These are phyloP conservation scores for Mesoclemmys tuberculata DNA, from an alignment of 2,113 vertebrate species.

Conservation along the genomic window DNA sequence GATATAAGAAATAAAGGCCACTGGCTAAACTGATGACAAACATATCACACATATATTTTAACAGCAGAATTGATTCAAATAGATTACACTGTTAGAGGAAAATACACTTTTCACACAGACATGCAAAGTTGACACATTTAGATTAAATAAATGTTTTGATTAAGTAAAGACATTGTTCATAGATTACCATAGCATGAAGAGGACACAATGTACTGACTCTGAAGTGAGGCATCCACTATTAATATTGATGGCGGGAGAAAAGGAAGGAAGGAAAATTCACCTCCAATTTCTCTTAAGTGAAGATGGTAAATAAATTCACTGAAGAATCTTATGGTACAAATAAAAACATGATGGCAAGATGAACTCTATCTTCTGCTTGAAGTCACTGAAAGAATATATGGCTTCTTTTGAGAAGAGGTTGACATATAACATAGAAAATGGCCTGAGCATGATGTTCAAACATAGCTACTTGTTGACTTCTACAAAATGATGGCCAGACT, in stretches of 20 bases:
- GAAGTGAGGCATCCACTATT: background rate
- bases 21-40: constrained; percentile 15
- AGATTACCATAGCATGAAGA: background rate
- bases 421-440: background rate
- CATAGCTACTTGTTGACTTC: background rate
- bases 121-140: background rate
- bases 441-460: constrained; percentile 33
- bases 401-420: background rate
- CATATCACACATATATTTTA: background rate
- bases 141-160: background rate
- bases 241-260: background rate
- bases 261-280: background rate
- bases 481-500: constrained; percentile 38
- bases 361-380: background rate
- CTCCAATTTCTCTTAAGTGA: background rate
- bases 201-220: background rate
- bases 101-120: background rate
- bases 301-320: background rate
- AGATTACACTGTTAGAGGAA: background rate
- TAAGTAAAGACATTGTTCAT: background rate
- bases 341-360: background rate
- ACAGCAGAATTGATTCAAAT: background rate
- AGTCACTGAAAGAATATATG: background rate
- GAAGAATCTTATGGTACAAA: background rate
- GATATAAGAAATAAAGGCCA: background rate